These are phyloP conservation scores for Nothobranchius kuhntae DNA, from an alignment of 2,113 vertebrate species.

Conservation along the genomic window DNA sequence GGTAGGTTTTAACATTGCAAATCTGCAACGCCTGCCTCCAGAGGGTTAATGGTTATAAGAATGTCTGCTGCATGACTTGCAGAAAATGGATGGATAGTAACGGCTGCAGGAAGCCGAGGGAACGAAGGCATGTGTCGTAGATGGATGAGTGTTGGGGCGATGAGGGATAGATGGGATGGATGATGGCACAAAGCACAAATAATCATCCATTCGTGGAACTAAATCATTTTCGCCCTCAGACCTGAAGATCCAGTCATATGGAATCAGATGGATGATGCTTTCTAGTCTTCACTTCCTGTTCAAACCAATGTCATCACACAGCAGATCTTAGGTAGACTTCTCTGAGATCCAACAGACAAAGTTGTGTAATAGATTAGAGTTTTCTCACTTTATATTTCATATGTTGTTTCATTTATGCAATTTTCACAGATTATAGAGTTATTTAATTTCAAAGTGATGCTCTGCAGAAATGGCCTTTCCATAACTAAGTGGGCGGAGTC, in stretches of 20 bases:
- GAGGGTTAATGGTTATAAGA: no score
- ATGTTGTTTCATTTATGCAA: neutral
- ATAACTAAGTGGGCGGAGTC: no score
- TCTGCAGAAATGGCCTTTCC: no score
- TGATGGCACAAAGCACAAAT: slow-evolving; percentile 16
- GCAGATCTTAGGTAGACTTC: neutral
- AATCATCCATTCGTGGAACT: slow-evolving; percentile 2
- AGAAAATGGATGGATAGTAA: neutral
- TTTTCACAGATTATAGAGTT: neutral
- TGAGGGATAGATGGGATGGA: slow-evolving; percentile 21
- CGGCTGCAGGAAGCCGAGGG: neutral
- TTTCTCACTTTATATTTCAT: no score
- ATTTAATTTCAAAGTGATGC: no score
- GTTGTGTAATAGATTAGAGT: no score
- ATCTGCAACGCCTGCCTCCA: no score
- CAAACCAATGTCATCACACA: neutral
- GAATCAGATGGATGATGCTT: slow-evolving; percentile 4
- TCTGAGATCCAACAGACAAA: neutral
- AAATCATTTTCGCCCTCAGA: slow-evolving; percentile 40
- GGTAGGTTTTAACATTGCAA: no score
- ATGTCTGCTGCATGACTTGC: no score
- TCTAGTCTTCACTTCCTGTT: slow-evolving; percentile 3
- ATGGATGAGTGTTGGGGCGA: slow-evolving; percentile 24
- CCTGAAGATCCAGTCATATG: neutral
- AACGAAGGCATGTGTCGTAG: neutral